Evolutionary conservation across 2,113 vertebrate species (phyloP).

Genomic region (cat (Felis catus)): F.catus_Fca126_mat1.0 CM031412.1:111643501-111644000

Average conservation of each 20-base stretch:
- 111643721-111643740: not conserved
- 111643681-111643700: not conserved
- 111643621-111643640: not conserved
- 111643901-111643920: not conserved
- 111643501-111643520: not conserved
- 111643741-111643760: not conserved
- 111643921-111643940: not conserved
- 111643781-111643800: not conserved
- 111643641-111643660: not conserved
- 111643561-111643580: not conserved
- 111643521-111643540: not conserved
- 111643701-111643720: not conserved
- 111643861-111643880: not conserved
- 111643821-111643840: not conserved
- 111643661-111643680: no score
- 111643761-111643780: not conserved
- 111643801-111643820: not conserved
- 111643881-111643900: not conserved
- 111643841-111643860: not conserved
- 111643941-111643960: not conserved
- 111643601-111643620: not conserved
- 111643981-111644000: not conserved
- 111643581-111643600: not conserved
- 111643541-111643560: not conserved
- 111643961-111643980: not conserved